Evolutionary conservation across 2,888 invertebrate species (phyloP), one percentile per base, ranked within the genome.

Genomic region (Ashinkailepas kermadecensis): DNA sequence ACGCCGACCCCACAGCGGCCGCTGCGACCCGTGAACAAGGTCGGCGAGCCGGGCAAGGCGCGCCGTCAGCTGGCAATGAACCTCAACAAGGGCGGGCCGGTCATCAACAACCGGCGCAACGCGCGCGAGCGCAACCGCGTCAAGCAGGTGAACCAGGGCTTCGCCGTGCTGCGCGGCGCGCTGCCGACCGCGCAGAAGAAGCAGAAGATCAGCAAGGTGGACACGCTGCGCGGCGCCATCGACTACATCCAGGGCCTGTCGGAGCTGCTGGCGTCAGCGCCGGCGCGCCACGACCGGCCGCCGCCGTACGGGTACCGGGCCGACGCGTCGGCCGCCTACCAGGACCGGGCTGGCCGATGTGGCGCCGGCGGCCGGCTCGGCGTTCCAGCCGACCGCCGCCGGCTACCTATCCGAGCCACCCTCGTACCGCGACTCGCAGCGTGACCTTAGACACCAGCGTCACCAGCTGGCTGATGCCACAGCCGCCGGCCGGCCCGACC

Each of bases 91-190:
- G 78, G 84, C 82, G 59, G 59, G 85, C 92, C 94, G 83, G 94
- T 95, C 70, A 94, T 95, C 9, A 95, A 96, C 59, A 95, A 94
- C 0, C 89, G 96, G 81, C 91, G 97, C 85, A 97, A 97, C 88
- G 97, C 97, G 57, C 91, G 97, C 67, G 97, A 97, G 88, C 89
- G 97, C 85, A 97, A 97, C 87, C 91, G 97, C 85, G 97, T 97
- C 85, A 96, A 96, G 84, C 95, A 96, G 90, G 95, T 96, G 86
- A 96, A 96, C 90, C 95, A 95, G 87, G 96, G 96, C 85, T 96
- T 96, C 87, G 94, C 95, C 23, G 94, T 94, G 79, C 90, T 96
- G 39, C 90, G 96, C 62, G 94, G 95, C 85, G 95, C 95, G 87
- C 94, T 96, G 84, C 96, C 96, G 0, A 84, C 91, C 15, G 83